Conservation (phyloP, 2,113 vertebrate species). For the Hirundichthys speculiger region DNA sequence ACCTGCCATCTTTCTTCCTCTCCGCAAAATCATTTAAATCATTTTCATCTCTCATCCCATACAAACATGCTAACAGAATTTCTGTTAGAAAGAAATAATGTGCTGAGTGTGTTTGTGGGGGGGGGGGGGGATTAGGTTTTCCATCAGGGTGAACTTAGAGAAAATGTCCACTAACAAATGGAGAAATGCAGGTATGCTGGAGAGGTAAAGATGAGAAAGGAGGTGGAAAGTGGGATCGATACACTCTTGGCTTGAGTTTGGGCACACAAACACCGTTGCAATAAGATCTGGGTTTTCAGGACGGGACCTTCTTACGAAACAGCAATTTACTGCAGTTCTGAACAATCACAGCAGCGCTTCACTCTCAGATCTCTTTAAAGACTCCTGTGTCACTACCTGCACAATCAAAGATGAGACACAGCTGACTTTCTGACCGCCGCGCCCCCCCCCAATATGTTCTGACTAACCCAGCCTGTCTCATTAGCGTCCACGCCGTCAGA, state of each 20-base stretch:
- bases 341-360: conserved; percentile 44
- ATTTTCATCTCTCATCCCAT: conserved; percentile 78
- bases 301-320: conserved; percentile 38
- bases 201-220: conserved; percentile 64
- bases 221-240: conserved; percentile 59
- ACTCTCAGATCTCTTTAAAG: conserved; percentile 44
- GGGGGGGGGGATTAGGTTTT: conserved; percentile 60
- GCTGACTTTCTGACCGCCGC: conserved; percentile 48
- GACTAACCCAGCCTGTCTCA: conserved; percentile 65
- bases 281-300: conserved; percentile 31
- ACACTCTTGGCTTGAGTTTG: conserved; percentile 15
- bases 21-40: conserved; percentile 77
- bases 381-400: conserved; percentile 19
- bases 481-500: conserved; percentile 60
- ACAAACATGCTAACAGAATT: conserved; percentile 75
- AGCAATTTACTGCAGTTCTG: conserved; percentile 48
- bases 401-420: conserved; percentile 30
- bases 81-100: conserved; percentile 60
- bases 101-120: background rate
- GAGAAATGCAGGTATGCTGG: conserved; percentile 61
- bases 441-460: conserved; percentile 59
- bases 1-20: conserved; percentile 63
- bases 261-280: conserved; percentile 2
- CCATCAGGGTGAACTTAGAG: conserved; percentile 66
- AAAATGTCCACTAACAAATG: conserved; percentile 69